These are phyloP conservation scores for Platichthys stellatus DNA, from an alignment of 2,113 vertebrate genomes.

Conservation along the genomic window DNA sequence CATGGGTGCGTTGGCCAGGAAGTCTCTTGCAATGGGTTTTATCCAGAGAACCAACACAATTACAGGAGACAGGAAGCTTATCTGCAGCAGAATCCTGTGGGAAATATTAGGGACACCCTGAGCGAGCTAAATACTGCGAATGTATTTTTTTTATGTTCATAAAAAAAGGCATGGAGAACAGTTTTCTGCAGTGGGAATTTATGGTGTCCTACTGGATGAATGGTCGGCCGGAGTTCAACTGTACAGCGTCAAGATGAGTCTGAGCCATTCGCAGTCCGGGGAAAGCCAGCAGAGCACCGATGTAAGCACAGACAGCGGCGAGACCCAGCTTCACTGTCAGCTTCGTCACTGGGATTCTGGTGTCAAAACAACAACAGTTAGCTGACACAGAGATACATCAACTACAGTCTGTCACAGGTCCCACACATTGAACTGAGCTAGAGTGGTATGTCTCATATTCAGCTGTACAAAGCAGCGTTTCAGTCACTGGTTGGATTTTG, in stretches of 20 bases:
- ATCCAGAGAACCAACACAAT: conserved; percentile 90
- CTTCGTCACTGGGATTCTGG: conserved; percentile 88
- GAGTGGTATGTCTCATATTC: too few relatives aligned
- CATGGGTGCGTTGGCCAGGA: conserved; percentile 86
- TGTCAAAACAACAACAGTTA: conserved; percentile 7
- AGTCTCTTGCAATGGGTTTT: conserved; percentile 91
- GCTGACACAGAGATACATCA: too few relatives aligned
- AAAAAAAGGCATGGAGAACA: neutral
- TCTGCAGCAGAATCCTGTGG: conserved; percentile 87
- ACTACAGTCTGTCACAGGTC: neutral
- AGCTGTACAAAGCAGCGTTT: neutral
- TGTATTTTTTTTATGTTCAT: too few relatives aligned
- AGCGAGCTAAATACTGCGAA: neutral
- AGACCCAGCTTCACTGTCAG: conserved; percentile 87
- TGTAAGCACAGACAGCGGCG: conserved; percentile 86
- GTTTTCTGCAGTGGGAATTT: neutral
- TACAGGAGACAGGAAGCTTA: conserved; percentile 90
- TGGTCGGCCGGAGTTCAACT: conserved; percentile 84
- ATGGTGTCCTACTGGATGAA: conserved; percentile 84
- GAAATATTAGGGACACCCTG: neutral
- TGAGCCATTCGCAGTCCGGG: conserved; percentile 94
- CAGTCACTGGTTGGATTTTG: neutral
- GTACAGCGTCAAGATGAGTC: conserved; percentile 91
- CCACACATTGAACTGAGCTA: too few relatives aligned
- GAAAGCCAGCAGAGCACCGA: conserved; percentile 92